Conservation (phyloP, 2,888 invertebrate species). For the Noctua fimbriata region DNA sequence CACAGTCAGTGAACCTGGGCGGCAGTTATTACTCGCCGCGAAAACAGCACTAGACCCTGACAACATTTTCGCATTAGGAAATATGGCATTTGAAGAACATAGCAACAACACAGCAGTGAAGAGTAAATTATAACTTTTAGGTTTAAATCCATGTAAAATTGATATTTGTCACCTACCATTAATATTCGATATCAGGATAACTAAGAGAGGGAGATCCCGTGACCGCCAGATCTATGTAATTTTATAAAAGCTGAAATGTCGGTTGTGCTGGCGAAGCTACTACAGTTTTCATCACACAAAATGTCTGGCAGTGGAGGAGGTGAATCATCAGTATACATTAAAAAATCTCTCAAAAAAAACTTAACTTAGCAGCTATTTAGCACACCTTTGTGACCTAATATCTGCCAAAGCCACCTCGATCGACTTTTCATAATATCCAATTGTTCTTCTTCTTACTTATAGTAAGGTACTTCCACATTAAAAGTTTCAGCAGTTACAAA, state of each 20-base stretch:
- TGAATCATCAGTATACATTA: no score
- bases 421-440: no score
- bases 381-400: no score
- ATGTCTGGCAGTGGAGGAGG: no score
- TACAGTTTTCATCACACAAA: no score
- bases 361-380: no score
- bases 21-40: constrained; percentile 94
- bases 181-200: constrained; percentile 6
- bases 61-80: constrained; percentile 98
- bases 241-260: background rate
- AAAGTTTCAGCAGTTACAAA: background rate
- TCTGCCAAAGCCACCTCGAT: no score
- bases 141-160: constrained; percentile 5
- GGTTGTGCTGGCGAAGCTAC: background rate
- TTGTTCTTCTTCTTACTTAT: no score
- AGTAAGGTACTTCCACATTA: background rate
- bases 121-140: constrained; percentile 82
- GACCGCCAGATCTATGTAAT: background rate
- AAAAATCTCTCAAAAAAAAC: no score
- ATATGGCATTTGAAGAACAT: constrained; percentile 87
- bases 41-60: constrained; percentile 97
- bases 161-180: background rate
- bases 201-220: background rate
- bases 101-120: constrained; percentile 65
- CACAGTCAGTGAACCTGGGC: constrained; percentile 96